Evolutionary conservation across 2,113 vertebrate species (phyloP), one percentile per base, ranked within the genome.

Genomic region (Progne subis): DNA sequence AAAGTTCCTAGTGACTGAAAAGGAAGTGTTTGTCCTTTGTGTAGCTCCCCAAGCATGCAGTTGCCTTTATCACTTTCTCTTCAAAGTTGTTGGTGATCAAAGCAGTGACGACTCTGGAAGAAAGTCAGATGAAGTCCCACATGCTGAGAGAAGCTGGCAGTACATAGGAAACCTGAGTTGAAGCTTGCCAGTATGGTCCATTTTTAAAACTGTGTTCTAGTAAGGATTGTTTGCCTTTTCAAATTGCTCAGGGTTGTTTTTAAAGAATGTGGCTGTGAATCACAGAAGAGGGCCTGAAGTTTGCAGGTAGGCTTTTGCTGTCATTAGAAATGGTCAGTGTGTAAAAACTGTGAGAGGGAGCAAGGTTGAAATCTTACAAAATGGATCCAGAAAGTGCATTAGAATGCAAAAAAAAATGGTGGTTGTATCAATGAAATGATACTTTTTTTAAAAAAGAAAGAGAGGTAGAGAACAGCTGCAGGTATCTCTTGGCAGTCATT

Each of bases 11-110:
- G 82, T 55, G 79, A 59, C 86, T 63, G 43, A 31, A 92, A 93
- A 86, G 76, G 86, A 90, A 95, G 64, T 44, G 86, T 94, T 92
- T 96, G 88, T 85, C 82, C 90, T 88, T 94, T 94, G 64, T 88
- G 28, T 86, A 83, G 80, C 71, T 93, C 88, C 31, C 37, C 60
- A 37, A 91, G 84, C 74, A 69, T 43, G 52, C 79, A 43, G 59
- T 93, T n/a, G 29, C 83, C 76, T 92, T 79, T 95, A 88, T 93
- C 71, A 59, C 67, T 90, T 67, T 68, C 63, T 93, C 85, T 93
- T 95, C 88, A 88, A 78, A 97, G 88, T 74, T 81, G 23, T 19
- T 81, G 63, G 63, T 88, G 94, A 94, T 96, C 75, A 96, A 92
- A 97, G 93, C 92, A 75, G 31, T 44, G 52, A 88, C 6, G 19